Evolutionary conservation across 2,797 vertebrate genomes (phyloP).

Genomic region (Notoglanidium macrostoma): DNA sequence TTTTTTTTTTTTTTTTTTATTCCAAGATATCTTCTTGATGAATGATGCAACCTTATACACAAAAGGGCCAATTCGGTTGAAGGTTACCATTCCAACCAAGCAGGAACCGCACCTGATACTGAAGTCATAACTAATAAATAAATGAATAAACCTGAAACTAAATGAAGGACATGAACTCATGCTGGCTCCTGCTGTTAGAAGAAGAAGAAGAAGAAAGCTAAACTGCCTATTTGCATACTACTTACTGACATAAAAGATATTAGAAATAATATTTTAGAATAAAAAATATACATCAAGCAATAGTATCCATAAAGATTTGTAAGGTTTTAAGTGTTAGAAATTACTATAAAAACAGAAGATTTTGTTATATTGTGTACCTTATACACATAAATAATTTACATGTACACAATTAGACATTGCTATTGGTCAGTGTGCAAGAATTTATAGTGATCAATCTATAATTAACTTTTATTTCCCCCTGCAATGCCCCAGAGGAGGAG

Average conservation of each 20-base stretch:
- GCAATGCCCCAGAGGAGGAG: slow-evolving; percentile 39
- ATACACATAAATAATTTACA: not conserved
- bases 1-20: not conserved
- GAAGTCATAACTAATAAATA: not conserved
- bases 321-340: not conserved
- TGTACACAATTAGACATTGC: not conserved
- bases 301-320: not conserved
- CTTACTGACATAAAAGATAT: not conserved
- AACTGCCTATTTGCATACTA: not conserved
- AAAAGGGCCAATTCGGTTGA: not conserved
- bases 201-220: not conserved
- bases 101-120: not conserved
- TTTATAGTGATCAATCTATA: slow-evolving; percentile 3
- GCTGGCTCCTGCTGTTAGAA: not conserved
- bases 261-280: not conserved
- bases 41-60: not conserved
- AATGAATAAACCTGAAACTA: not conserved
- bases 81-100: not conserved
- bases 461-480: slow-evolving; percentile 1
- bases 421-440: not conserved
- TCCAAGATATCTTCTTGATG: too few species aligned
- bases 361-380: not conserved
- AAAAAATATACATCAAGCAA: not conserved
- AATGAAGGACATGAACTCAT: not conserved
- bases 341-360: not conserved